phyloP scores from a whole-genome alignment of 2,113 vertebrate species.

The Neolamprologus brichardi region DNA sequence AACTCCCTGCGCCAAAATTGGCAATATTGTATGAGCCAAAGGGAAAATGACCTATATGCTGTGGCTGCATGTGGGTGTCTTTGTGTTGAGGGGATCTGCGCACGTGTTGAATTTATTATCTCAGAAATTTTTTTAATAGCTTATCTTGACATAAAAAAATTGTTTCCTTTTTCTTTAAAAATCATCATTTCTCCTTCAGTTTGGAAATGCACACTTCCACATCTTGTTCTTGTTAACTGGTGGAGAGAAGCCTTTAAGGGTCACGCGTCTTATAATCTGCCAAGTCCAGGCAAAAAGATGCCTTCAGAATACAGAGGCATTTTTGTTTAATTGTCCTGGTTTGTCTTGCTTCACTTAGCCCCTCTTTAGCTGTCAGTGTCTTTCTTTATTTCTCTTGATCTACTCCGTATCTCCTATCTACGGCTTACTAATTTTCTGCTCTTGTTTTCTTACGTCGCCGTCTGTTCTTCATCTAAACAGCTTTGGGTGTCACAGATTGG shows the following conservation, averaged over 20 bases:
- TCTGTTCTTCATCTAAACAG: not conserved
- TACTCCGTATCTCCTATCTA: not conserved
- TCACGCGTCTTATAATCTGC: slow-evolving; percentile 27
- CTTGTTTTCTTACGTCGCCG: not conserved
- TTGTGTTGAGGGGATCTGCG: not conserved
- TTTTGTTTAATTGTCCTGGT: not conserved
- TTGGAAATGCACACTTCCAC: slow-evolving; percentile 43
- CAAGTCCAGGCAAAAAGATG: not conserved
- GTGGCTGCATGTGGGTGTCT: not conserved
- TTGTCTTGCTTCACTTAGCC: not conserved
- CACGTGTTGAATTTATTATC: not conserved
- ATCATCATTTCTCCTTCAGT: not conserved
- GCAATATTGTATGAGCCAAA: slow-evolving; percentile 36
- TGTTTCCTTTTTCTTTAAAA: no score
- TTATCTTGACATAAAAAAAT: not conserved
- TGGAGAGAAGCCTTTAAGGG: slow-evolving; percentile 25
- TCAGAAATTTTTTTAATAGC: not conserved
- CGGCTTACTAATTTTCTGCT: not conserved
- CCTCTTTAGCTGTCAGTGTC: slow-evolving; percentile 7
- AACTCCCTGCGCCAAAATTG: slow-evolving; percentile 40
- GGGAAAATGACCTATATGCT: slow-evolving; percentile 23
- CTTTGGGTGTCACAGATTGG: not conserved
- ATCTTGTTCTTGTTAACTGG: slow-evolving; percentile 54
- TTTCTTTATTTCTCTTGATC: slow-evolving; percentile 33
- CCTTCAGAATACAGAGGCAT: not conserved